Evolutionary conservation across 2,797 vertebrate species (phyloP).

Genomic region (Acipenser ruthenus): DNA sequence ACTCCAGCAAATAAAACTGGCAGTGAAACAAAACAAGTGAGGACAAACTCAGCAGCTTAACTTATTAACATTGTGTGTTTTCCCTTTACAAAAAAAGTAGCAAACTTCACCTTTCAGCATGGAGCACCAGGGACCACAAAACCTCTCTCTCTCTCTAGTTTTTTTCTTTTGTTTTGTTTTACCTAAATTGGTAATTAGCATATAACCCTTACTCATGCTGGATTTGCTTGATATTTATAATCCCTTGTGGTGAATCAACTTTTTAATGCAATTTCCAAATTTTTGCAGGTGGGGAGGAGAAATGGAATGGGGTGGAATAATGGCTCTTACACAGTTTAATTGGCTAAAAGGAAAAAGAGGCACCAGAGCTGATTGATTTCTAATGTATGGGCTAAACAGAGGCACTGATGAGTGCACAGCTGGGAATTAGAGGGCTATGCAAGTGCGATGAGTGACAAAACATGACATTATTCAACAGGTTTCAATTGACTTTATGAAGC

Average conservation of each 20-base stretch:
- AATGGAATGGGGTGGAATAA: background rate
- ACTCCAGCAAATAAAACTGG: constrained; percentile 1
- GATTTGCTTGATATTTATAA: background rate
- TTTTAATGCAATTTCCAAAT: background rate
- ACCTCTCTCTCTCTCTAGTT: too few relatives aligned
- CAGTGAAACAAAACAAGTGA: constrained; percentile 1
- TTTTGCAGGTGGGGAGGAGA: background rate
- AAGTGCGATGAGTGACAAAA: background rate
- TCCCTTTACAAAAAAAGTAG: too few relatives aligned
- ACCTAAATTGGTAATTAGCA: too few relatives aligned
- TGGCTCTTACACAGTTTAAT: constrained; percentile 2
- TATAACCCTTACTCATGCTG: too few relatives aligned
- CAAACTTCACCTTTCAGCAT: too few relatives aligned
- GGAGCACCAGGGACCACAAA: too few relatives aligned
- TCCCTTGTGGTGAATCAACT: background rate
- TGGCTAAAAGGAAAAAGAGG: constrained; percentile 2
- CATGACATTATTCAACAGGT: background rate
- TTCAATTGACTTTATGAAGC: too few relatives aligned
- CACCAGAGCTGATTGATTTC: background rate
- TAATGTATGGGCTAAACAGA: background rate
- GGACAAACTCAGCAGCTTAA: too few relatives aligned
- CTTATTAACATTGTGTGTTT: too few relatives aligned
- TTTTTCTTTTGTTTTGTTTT: too few relatives aligned
- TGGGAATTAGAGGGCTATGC: background rate
- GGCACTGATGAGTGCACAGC: background rate